Base-by-base conservation (phyloP, 2,888 invertebrate species). In the Pristionchus mayeri region DNA sequence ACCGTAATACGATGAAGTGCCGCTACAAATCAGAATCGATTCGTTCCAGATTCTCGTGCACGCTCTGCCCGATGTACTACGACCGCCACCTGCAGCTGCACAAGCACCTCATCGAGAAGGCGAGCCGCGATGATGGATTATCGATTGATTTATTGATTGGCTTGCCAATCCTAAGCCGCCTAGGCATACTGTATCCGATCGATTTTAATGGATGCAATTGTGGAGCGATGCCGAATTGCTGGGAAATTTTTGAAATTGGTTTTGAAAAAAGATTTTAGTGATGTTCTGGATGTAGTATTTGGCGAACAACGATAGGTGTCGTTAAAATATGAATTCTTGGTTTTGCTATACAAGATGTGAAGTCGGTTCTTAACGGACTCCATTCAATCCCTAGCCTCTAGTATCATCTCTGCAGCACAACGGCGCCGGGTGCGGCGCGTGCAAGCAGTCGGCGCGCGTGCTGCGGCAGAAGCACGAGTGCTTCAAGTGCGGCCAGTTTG, bases 11-110 rank as follows among this genome's bases (percentile, higher is more conserved):
- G n/a, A n/a, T n/a, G n/a, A n/a, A n/a, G n/a, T n/a, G n/a, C n/a
- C n/a, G n/a, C n/a, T n/a, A n/a, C n/a, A n/a, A n/a, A n/a, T n/a
- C n/a, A n/a, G n/a, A n/a, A 37, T 34, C 18, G 16, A 44, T 27
- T 50, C 24, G 21, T 9, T 40, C 1, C 80, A 80, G 80, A 80
- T 82, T 82, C 63, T 7, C 44, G 27, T 82, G 81, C 48, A 27
- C 21, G 13, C 44, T 57, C 18, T 82, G 81, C 21, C 44, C 63
- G n/a, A 9, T 63, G 30, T 21, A 3, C 60, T 60, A 48, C 44
- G 81, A 82, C 16, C 60, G 81, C 21, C 81, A 82, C 48, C 21
- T 82, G 81, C 81, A 82, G 30, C 63, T 82, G 48, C 81, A 82
- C 48, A 60, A 50, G 48, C 81, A 82, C 34, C 1, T 82, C 11